A percentile compares a stretch with the other conserved stretches of the same genome.
These are phyloP conservation scores for Brevimyrus niger DNA, from an alignment of 2,113 vertebrate genomes.

Conservation along the genomic window DNA sequence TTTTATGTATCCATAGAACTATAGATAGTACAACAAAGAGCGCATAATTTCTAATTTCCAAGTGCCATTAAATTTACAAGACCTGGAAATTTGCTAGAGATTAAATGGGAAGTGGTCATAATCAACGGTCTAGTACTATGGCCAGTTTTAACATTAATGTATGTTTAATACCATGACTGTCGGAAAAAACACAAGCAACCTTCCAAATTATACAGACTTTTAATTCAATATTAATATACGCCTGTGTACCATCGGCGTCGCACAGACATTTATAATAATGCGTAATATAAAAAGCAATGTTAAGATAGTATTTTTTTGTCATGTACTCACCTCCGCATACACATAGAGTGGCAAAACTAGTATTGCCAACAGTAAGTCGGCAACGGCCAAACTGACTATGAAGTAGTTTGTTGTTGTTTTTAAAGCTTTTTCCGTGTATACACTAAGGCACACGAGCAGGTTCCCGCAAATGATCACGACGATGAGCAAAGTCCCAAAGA, in stretches of 20 bases:
- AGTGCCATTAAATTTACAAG: conserved; percentile 1
- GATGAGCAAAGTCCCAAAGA: conserved; percentile 75
- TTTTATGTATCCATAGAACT: neutral
- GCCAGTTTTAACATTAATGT: neutral
- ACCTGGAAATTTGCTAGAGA: neutral
- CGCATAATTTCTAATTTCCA: neutral
- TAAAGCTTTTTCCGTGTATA: conserved; percentile 77
- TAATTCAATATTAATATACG: neutral
- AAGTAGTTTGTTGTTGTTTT: conserved; percentile 94
- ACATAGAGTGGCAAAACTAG: conserved; percentile 87
- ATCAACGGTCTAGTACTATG: neutral
- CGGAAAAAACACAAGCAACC: neutral
- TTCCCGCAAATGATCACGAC: conserved; percentile 73
- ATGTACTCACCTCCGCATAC: conserved; percentile 72
- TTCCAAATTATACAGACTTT: neutral
- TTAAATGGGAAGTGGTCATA: neutral
- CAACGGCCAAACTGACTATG: conserved; percentile 83
- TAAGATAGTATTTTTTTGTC: neutral
- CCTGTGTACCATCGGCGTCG: neutral
- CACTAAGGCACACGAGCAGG: conserved; percentile 80
- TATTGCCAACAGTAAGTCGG: conserved; percentile 79
- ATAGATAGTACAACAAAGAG: neutral
- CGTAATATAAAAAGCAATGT: neutral
- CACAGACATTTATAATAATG: neutral
- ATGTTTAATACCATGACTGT: neutral